These are phyloP conservation scores for Virgularia gustaviana DNA, from an alignment of 92 coral and sea anemone species.

Conservation along the genomic window DNA sequence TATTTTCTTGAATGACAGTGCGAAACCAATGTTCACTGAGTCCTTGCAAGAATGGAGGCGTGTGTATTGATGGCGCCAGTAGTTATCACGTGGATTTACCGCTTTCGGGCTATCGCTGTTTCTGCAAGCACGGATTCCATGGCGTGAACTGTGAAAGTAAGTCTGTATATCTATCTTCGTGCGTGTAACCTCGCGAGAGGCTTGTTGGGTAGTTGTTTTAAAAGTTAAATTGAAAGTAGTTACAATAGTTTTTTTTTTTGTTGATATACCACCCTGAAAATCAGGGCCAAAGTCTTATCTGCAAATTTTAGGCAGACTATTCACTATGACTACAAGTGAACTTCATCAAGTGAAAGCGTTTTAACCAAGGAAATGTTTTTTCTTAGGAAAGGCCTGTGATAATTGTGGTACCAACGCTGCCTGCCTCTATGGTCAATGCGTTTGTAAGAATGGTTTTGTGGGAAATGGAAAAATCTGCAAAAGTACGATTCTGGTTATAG, in stretches of 20 bases:
- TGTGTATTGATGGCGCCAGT: slow-evolving; percentile 22
- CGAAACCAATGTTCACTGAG: slow-evolving; percentile 78
- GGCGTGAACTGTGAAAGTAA: slow-evolving; percentile 85
- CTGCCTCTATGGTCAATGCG: slow-evolving; percentile 93
- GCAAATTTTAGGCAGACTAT: too few species aligned
- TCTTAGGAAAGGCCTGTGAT: slow-evolving; percentile 65
- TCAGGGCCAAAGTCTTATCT: too few species aligned
- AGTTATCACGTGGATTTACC: slow-evolving; percentile 58
- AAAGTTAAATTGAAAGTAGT: too few species aligned
- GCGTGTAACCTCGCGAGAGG: too few species aligned
- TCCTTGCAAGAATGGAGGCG: slow-evolving; percentile 89
- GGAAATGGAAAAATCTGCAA: slow-evolving; percentile 65
- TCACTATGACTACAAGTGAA: too few species aligned
- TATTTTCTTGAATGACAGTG: not conserved
- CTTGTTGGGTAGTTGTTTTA: too few species aligned
- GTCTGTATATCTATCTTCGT: slow-evolving; percentile 14
- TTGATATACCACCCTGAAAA: too few species aligned
- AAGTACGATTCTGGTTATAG: too few species aligned
- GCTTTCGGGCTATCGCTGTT: slow-evolving; percentile 71
- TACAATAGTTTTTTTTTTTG: too few species aligned
- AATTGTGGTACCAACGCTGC: slow-evolving; percentile 83
- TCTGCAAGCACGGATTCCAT: slow-evolving; percentile 78
- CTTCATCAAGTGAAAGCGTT: not conserved
- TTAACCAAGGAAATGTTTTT: not conserved
- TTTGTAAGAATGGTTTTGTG: slow-evolving; percentile 82